These are phyloP conservation scores for Calyptommatus sinebrachiatus DNA, from an alignment of 2,113 vertebrate genomes.

Conservation along the genomic window DNA sequence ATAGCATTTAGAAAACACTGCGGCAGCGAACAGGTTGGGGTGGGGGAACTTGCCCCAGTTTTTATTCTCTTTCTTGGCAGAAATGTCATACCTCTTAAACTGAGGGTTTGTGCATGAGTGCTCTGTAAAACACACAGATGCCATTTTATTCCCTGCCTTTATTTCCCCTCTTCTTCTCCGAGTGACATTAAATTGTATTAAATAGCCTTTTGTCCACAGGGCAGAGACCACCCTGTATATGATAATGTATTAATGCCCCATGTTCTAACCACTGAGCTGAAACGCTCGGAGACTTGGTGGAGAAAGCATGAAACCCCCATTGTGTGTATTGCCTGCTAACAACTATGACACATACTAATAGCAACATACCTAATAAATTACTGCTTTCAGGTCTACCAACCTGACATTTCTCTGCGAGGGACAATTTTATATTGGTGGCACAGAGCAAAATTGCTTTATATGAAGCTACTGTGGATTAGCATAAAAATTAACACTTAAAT, in stretches of 20 bases:
- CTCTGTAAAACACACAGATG: constrained; percentile 93
- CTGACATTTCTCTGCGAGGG: constrained; percentile 98
- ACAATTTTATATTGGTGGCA: constrained; percentile 99
- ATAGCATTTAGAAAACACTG: constrained; percentile 85
- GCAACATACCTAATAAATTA: constrained; percentile 99
- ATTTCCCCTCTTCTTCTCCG: constrained; percentile 87
- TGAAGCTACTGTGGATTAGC: constrained; percentile 97
- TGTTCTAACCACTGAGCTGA: constrained; percentile 94
- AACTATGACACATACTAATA: constrained; percentile 99
- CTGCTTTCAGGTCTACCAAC: constrained; percentile 99
- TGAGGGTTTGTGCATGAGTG: constrained; percentile 86
- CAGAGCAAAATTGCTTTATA: constrained; percentile 99
- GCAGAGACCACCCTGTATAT: constrained; percentile 98
- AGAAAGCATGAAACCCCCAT: constrained; percentile 82
- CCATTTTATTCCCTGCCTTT: constrained; percentile 92
- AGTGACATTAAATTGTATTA: constrained; percentile 99
- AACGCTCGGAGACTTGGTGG: constrained; percentile 87
- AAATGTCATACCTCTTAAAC: constrained; percentile 85
- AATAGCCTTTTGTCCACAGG: constrained; percentile 99
- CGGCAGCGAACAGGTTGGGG: constrained; percentile 80
- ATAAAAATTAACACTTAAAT: constrained; percentile 99
- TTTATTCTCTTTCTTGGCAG: constrained; percentile 78
- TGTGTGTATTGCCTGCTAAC: constrained; percentile 93
- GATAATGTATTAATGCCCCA: constrained; percentile 99
- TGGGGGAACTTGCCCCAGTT: constrained; percentile 72